Base-by-base conservation (phyloP, 2,113 vertebrate species). In the Chaetops frenatus region DNA sequence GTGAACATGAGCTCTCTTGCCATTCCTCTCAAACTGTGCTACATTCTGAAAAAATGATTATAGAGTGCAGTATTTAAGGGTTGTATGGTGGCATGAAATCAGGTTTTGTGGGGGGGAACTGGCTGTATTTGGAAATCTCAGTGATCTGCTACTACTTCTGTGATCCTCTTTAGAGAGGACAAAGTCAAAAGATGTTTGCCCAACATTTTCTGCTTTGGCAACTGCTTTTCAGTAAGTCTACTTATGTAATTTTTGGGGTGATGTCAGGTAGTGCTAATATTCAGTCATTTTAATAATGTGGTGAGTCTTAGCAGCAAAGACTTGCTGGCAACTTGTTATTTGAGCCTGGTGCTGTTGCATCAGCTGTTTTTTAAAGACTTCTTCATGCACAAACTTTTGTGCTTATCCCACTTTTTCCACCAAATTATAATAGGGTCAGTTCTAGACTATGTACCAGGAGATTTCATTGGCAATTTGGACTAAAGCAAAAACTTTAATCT, bases 11-110 rank as follows among this genome's bases (percentile, higher is more conserved):
- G 8, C 16, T 35, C 19, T 56, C 29, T 42, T 44, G 23, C 23
- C 7, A 5, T 83, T 88, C 15, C 29, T 40, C 40, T 80, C 51
- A 72, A 85, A n/a, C 28, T 24, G 19, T 67, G 53, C 58, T 53
- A 0, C 42, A 12, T 40, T 45, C 48, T 40, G 13, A 72, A 70
- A 42, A 29, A 7, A 15, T 4, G 0, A 15, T 51, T 31, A 12
- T 5, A 7, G 19, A 42, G 24, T 31, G 12, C 18, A 62, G 8
- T 6, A 16, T 18, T 35, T 35, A 38, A n/a, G 25, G 62, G 21
- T 29, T 58, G 18, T 29, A 25, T 58, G n/a, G 35, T 54, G 31
- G 21, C 3, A 0, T 21, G 40, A 70, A 36, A 48, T 45, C 2
- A 65, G 25, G 22, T 19, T 60, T 84, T 88, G 23, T 0, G 1